These are phyloP conservation scores for Amblyopsis rosae DNA, from an alignment of 2,113 vertebrate species.

Conservation along the genomic window DNA sequence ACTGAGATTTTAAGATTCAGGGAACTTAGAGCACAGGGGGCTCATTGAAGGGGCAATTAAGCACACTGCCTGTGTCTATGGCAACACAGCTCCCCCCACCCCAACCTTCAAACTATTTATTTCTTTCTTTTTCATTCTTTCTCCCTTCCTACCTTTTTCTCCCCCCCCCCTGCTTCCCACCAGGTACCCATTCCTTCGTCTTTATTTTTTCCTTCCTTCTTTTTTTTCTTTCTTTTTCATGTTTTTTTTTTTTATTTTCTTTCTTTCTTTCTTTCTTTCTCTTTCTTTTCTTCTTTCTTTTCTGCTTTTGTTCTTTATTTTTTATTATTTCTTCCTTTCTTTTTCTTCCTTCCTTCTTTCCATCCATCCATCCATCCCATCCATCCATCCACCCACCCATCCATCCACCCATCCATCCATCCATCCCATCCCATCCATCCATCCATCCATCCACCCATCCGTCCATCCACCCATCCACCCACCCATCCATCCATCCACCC, in stretches of 20 bases:
- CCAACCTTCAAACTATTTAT: background rate
- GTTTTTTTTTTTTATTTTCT: background rate
- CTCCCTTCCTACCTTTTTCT: constrained; percentile 20
- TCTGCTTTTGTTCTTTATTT: too few relatives aligned
- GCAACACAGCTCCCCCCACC: background rate
- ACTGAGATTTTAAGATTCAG: constrained; percentile 4
- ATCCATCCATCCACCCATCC: too few relatives aligned
- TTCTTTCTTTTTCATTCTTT: constrained; percentile 1
- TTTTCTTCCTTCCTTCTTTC: background rate
- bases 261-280: background rate
- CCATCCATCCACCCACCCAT: too few relatives aligned
- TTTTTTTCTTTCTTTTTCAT: too few relatives aligned
- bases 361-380: too few relatives aligned
- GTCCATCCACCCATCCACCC: too few relatives aligned
- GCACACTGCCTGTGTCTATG: background rate
- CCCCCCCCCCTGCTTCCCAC: constrained; percentile 28
- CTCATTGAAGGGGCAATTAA: background rate
- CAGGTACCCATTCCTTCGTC: constrained; percentile 1
- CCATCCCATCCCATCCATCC: too few relatives aligned
- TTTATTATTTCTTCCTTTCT: too few relatives aligned
- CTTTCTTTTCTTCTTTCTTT: too few relatives aligned
- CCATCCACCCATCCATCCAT: too few relatives aligned
- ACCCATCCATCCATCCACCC: too few relatives aligned
- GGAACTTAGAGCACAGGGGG: constrained; percentile 14
- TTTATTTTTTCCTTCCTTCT: constrained; percentile 28